Evolutionary conservation across 2,888 invertebrate species (phyloP).

Genomic region (Rhagonycha fulva): DNA sequence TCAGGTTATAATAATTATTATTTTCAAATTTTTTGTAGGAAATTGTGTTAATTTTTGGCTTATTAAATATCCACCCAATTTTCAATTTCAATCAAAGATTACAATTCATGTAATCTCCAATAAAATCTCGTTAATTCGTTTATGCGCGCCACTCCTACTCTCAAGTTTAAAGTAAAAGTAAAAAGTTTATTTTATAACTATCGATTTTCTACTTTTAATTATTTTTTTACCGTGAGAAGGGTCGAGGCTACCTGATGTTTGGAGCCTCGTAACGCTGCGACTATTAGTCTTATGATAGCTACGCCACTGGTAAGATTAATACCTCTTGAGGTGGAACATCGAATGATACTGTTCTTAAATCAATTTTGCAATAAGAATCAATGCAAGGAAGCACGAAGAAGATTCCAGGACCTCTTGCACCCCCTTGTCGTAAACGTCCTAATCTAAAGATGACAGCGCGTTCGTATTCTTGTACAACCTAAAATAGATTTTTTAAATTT

Average conservation of each 20-base stretch:
- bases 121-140: no score
- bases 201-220: no score
- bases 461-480: slow-evolving; percentile 87
- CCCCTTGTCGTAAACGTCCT: slow-evolving; percentile 76
- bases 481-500: slow-evolving; percentile 25
- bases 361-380: slow-evolving; percentile 90
- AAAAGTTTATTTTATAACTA: no score
- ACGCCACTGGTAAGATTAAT: slow-evolving; percentile 13
- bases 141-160: no score
- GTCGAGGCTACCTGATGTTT: not conserved
- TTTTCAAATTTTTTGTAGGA: no score
- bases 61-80: no score
- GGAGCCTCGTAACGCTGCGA: not conserved
- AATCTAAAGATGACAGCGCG: slow-evolving; percentile 88
- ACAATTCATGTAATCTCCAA: no score
- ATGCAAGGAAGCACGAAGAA: slow-evolving; percentile 95
- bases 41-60: no score
- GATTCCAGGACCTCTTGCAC: slow-evolving; percentile 84
- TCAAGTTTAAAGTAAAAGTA: no score
- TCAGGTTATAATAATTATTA: no score
- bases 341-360: slow-evolving; percentile 91
- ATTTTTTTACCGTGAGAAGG: no score
- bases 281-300: slow-evolving; percentile 15
- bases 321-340: slow-evolving; percentile 97
- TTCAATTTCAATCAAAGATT: no score